phyloP scores from a whole-genome alignment of 2,113 vertebrate species.

The Jaculus jaculus region DNA sequence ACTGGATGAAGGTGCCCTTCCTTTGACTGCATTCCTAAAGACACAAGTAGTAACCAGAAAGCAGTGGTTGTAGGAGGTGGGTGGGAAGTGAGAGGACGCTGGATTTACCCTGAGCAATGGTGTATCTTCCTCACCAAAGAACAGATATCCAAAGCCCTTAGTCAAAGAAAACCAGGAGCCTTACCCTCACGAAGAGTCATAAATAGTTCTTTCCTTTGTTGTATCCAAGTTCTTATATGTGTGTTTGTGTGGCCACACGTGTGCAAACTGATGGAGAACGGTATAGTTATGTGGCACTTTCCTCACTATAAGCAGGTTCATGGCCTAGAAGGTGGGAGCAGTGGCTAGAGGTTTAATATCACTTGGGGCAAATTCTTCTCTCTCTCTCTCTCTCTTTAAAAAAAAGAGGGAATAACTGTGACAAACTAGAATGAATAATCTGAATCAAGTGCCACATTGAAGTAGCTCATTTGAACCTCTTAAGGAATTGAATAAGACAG shows the following conservation, averaged over 20 bases:
- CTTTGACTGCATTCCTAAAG: not conserved
- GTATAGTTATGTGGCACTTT: not conserved
- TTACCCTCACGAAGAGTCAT: not conserved
- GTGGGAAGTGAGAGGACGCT: not conserved
- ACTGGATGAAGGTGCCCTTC: not conserved
- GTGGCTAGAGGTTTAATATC: not conserved
- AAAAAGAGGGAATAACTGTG: no score
- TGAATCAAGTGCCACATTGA: not conserved
- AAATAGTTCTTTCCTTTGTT: conserved; percentile 48
- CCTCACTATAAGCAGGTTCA: not conserved
- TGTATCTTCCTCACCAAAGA: not conserved
- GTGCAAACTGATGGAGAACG: not conserved
- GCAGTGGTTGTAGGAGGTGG: not conserved
- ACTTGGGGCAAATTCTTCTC: not conserved
- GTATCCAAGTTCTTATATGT: no score
- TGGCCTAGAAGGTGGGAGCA: not conserved
- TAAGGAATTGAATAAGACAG: not conserved
- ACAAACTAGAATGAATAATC: no score
- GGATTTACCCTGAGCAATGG: not conserved
- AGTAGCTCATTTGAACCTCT: no score
- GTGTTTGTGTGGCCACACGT: not conserved
- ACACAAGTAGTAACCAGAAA: not conserved
- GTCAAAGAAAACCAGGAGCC: not conserved
- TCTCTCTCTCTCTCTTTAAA: no score
- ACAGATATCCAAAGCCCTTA: not conserved